Base-by-base conservation (phyloP, 2,797 vertebrate genomes). In the Halcyon chelicuti region DNA sequence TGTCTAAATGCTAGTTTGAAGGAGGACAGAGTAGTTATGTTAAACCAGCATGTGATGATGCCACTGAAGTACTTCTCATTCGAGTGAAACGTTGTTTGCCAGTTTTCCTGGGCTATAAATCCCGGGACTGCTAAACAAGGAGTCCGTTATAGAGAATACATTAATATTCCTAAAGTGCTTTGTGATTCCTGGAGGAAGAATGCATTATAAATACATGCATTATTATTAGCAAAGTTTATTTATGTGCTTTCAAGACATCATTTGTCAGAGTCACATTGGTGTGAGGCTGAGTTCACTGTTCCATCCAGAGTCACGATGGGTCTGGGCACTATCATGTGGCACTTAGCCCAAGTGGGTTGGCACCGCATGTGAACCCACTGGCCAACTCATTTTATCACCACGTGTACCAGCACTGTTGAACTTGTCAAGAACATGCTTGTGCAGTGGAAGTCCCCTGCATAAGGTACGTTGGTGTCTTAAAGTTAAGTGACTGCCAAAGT, bases 131-230 rank as follows among this genome's bases (percentile, higher is more conserved):
- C 54, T 54, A 65, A 90, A 82, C 20, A 47, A 71, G 35, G 73
- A 44, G n/a, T 63, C 31, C 80, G 1, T 81, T 92, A 52, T 12
- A 63, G 63, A 86, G 66, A 92, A 46, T 8, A 12, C 14, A 37
- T n/a, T 88, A 70, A 42, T 87, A 73, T 62, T 92, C 2, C 2
- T 71, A 15, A 92, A 86, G 35, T 0, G 0, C 66, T 86, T 68
- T 60, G n/a, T 57, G 75, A 73, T 81, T 95, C 66, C 66, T 95
- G 76, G 73, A 93, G 66, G 73, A 94, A 94, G 63, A 65, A n/a
- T 61, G 26, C 11, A 2, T 86, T 94, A 68, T 76, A 91, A 89
- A 71, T 77, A 55, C 21, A 8, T 39, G 31, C 31, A 15, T 49
- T 67, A 65, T 65, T 91, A 47, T 51, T 68, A 93, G 37, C 23